phyloP scores from a whole-genome alignment of 1,140 invertebrate genomes.

The Ostrea edulis region DNA sequence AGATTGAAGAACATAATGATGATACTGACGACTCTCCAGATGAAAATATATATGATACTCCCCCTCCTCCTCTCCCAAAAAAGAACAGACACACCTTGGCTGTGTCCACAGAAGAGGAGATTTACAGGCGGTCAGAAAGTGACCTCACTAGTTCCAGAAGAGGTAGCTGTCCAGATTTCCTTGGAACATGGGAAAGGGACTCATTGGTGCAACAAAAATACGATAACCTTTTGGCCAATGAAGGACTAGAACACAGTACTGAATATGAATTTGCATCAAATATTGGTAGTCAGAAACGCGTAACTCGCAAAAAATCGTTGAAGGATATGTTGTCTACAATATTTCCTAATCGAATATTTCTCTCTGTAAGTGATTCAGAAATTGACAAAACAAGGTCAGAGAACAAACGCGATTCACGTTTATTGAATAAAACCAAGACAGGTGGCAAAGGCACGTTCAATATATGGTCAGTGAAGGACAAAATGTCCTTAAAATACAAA shows the following conservation, averaged over 20 bases:
- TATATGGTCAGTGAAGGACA: background rate
- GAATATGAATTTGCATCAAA: background rate
- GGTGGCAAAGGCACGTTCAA: background rate
- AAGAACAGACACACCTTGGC: background rate
- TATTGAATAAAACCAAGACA: background rate
- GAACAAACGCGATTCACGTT: background rate
- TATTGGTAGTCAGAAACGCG: background rate
- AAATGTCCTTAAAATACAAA: background rate
- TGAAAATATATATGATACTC: background rate
- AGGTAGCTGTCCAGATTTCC: background rate
- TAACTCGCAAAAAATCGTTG: background rate
- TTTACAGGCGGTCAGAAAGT: background rate
- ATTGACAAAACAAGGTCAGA: background rate
- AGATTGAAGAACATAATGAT: background rate
- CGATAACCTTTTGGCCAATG: background rate
- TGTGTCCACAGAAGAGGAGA: background rate
- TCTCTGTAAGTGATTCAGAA: constrained; percentile 7
- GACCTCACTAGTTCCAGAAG: background rate
- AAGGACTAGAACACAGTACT: background rate
- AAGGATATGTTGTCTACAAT: background rate
- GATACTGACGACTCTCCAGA: background rate
- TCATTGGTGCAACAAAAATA: background rate
- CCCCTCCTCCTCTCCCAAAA: constrained; percentile 7
- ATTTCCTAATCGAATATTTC: background rate
- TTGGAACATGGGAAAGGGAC: background rate